Percentiles rank a stretch among this genome's conserved stretches.
phyloP scores from a whole-genome alignment of 1,140 invertebrate genomes.

The Akabosia matsudoensis region DNA sequence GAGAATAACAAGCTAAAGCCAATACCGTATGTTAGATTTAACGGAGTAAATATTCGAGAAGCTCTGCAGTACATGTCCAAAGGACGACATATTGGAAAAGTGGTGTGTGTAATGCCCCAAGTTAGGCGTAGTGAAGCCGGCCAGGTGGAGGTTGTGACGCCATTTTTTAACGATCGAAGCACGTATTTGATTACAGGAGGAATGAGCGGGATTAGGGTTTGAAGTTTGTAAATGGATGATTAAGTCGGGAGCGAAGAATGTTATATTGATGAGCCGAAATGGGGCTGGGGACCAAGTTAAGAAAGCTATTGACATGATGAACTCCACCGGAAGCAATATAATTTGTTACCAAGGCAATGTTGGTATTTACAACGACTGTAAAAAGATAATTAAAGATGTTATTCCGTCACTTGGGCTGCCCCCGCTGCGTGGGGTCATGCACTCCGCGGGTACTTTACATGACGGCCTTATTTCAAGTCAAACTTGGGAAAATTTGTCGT shows the following conservation, averaged over 20 bases:
- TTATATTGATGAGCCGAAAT: not conserved
- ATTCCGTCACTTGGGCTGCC: not conserved
- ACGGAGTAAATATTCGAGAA: not conserved
- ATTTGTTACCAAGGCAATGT: not conserved
- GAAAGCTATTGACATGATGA: not conserved
- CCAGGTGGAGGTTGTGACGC: not conserved
- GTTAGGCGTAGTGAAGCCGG: not conserved
- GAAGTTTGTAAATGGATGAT: not conserved
- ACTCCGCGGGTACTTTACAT: not conserved
- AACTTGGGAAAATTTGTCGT: not conserved
- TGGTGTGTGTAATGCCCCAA: slow-evolving; percentile 1
- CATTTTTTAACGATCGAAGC: not conserved
- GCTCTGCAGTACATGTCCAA: not conserved
- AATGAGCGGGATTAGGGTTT: slow-evolving; percentile 18
- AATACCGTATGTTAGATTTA: slow-evolving; percentile 10
- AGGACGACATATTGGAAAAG: slow-evolving; percentile 21
- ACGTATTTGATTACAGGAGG: slow-evolving; percentile 26
- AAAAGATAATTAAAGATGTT: not conserved
- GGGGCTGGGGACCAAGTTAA: not conserved
- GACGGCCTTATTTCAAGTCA: not conserved
- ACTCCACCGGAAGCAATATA: not conserved
- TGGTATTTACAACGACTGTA: not conserved
- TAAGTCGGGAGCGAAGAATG: slow-evolving; percentile 11
- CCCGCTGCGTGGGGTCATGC: not conserved
- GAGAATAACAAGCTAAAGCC: not conserved